Conservation (phyloP, 1,140 invertebrate genomes). For the Latrodectus geometricus region DNA sequence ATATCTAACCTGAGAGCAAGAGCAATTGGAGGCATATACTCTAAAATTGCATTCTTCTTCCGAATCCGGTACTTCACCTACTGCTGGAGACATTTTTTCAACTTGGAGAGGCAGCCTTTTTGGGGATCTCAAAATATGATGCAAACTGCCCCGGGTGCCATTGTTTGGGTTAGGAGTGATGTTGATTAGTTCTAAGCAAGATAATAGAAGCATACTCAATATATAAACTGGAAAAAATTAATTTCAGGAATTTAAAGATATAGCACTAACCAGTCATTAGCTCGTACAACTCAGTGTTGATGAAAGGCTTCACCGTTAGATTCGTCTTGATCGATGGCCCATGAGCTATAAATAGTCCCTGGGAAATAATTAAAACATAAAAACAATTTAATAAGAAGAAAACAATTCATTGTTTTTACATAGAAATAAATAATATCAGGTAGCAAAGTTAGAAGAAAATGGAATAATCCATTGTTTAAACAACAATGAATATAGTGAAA, state of each 20-base stretch:
- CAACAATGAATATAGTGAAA: too few relatives aligned
- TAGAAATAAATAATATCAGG: too few relatives aligned
- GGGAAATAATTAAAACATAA: not conserved
- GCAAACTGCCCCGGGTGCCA: constrained; percentile 55
- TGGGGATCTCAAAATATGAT: constrained; percentile 50
- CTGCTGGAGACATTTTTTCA: constrained; percentile 2
- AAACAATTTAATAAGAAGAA: too few relatives aligned
- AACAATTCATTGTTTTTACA: too few relatives aligned
- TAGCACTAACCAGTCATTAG: constrained; percentile 43
- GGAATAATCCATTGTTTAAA: too few relatives aligned
- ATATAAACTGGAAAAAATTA: not conserved
- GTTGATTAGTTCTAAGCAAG: constrained; percentile 40
- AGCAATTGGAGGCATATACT: constrained; percentile 28
- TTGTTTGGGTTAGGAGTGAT: constrained; percentile 53
- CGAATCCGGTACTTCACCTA: constrained; percentile 2
- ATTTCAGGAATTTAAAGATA: not conserved
- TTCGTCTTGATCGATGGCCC: constrained; percentile 50
- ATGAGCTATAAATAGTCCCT: constrained; percentile 54
- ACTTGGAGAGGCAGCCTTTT: not conserved
- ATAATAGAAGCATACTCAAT: not conserved
- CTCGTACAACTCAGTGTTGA: constrained; percentile 58
- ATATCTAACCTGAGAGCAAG: constrained; percentile 19
- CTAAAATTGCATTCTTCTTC: constrained; percentile 30
- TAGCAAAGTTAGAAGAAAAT: too few relatives aligned
- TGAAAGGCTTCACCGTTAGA: constrained; percentile 16